Evolutionary conservation across 2,797 vertebrate species (phyloP).

Genomic region (Leuciscus waleckii): DNA sequence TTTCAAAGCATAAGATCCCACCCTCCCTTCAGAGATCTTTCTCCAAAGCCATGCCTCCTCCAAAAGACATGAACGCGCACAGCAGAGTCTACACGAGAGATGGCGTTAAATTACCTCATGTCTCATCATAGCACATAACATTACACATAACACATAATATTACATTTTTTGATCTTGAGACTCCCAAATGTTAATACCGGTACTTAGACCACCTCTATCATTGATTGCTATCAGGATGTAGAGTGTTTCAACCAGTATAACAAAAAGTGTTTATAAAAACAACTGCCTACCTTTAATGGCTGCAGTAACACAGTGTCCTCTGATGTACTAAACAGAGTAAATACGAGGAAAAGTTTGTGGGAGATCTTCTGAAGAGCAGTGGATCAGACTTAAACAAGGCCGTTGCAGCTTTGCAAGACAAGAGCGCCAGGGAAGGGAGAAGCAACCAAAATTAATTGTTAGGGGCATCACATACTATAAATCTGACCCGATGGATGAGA

Average conservation of each 20-base stretch:
- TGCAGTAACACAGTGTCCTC: constrained; percentile 14
- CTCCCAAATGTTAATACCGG: too few species aligned
- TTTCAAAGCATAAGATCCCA: neutral
- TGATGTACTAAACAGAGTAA: constrained; percentile 75
- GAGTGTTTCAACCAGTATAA: neutral
- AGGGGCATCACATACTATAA: constrained; percentile 96
- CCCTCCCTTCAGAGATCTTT: neutral
- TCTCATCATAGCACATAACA: too few species aligned
- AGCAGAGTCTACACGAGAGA: too few species aligned
- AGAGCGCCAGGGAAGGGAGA: constrained; percentile 43
- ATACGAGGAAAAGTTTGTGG: constrained; percentile 83
- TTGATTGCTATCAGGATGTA: neutral
- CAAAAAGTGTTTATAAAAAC: neutral
- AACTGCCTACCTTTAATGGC: neutral
- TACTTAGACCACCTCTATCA: neutral
- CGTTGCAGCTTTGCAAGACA: constrained; percentile 41
- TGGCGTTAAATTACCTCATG: too few species aligned
- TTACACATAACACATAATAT: too few species aligned
- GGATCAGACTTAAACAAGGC: constrained; percentile 65
- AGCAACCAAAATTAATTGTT: constrained; percentile 80
- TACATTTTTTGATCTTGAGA: too few species aligned
- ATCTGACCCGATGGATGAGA: constrained; percentile 86
- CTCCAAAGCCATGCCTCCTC: neutral
- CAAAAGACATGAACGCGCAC: too few species aligned
- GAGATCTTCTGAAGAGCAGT: constrained; percentile 71